phyloP scores from a whole-genome alignment of 1,140 invertebrate species.

The Tetramorium simillimum region DNA sequence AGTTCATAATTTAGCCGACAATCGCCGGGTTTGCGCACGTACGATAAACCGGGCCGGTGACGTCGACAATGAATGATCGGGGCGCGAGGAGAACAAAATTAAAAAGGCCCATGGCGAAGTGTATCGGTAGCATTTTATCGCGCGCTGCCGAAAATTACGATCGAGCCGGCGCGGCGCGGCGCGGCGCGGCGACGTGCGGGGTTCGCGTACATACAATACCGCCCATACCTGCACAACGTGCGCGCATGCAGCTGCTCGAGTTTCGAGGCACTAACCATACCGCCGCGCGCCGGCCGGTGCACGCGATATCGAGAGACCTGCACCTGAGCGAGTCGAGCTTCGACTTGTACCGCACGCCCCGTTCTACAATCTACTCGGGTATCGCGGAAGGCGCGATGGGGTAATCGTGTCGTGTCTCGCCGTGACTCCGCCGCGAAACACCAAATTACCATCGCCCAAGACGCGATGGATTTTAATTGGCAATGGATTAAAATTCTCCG shows the following conservation, averaged over 20 bases:
- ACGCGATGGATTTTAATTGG: slow-evolving; percentile 45
- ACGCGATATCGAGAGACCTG: slow-evolving; percentile 56
- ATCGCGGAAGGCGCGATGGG: slow-evolving; percentile 32
- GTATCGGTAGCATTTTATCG: slow-evolving; percentile 40
- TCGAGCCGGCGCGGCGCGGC: slow-evolving; percentile 12
- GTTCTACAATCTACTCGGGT: slow-evolving; percentile 25
- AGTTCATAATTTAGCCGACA: slow-evolving; percentile 30
- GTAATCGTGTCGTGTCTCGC: slow-evolving; percentile 30
- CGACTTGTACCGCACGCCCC: background rate
- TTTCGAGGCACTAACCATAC: slow-evolving; percentile 41
- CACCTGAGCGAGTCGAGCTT: slow-evolving; percentile 44
- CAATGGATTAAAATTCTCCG: slow-evolving; percentile 31
- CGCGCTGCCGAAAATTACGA: slow-evolving; percentile 48
- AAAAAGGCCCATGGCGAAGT: slow-evolving; percentile 43
- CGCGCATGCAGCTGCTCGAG: slow-evolving; percentile 36
- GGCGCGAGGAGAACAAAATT: slow-evolving; percentile 7
- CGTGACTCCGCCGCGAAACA: slow-evolving; percentile 27
- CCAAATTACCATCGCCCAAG: slow-evolving; percentile 37
- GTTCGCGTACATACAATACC: no score
- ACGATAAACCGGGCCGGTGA: slow-evolving; percentile 17
- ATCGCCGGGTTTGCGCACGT: background rate
- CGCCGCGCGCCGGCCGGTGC: background rate
- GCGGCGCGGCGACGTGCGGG: background rate
- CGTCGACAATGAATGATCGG: slow-evolving; percentile 47
- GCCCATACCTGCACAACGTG: background rate